Evolutionary conservation across 2,113 vertebrate genomes (phyloP).

Genomic region (Pristiophorus japonicus): DNA sequence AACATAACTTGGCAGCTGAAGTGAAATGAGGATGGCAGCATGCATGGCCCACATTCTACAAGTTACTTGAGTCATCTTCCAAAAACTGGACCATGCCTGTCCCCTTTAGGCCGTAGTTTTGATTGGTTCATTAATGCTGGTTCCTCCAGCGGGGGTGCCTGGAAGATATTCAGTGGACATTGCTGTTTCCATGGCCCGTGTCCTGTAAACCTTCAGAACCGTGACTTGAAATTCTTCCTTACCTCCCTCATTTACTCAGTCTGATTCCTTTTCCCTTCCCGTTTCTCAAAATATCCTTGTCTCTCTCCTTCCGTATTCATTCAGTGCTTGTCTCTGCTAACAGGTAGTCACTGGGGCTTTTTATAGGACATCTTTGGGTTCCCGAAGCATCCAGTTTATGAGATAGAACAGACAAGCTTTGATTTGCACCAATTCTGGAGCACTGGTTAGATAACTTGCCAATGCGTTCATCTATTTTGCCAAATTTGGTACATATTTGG

Average conservation of each 20-base stretch:
- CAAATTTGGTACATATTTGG: neutral
- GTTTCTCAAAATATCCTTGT: neutral
- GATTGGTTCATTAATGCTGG: neutral
- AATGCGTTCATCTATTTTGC: too few species aligned
- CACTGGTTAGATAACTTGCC: neutral
- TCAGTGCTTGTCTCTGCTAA: neutral
- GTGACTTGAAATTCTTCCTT: neutral
- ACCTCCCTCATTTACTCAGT: neutral
- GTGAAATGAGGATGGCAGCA: neutral
- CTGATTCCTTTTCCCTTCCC: neutral
- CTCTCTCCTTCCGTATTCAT: neutral
- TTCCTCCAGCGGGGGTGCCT: neutral
- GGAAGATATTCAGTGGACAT: neutral
- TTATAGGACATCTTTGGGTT: neutral
- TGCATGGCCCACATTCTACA: neutral
- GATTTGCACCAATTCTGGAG: neutral
- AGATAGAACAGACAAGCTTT: neutral
- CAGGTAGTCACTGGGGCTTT: neutral
- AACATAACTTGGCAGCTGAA: neutral
- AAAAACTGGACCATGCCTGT: neutral
- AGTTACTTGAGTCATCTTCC: neutral
- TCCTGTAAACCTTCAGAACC: neutral
- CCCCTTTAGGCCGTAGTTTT: neutral
- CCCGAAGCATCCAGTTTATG: neutral
- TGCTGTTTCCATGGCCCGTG: neutral